These are phyloP conservation scores for Xanthorhoe designata DNA, from an alignment of 2,888 invertebrate species.

Conservation along the genomic window DNA sequence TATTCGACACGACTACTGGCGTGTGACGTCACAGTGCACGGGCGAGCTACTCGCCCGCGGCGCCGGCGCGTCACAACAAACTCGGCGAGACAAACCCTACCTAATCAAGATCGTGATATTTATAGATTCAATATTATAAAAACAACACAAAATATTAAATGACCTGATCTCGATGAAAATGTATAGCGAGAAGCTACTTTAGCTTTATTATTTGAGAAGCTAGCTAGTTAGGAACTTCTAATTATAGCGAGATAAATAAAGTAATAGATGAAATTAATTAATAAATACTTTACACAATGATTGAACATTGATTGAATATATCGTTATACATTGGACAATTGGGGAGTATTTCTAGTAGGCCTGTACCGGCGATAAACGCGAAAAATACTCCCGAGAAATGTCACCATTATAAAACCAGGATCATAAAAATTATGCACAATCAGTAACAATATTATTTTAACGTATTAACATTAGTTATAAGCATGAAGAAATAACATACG, in stretches of 20 bases:
- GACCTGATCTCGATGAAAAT: constrained; percentile 60
- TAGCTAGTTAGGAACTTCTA: constrained; percentile 85
- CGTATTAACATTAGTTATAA: constrained; percentile 70
- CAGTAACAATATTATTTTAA: constrained; percentile 72
- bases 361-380: constrained; percentile 49
- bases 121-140: constrained; percentile 58
- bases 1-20: constrained; percentile 48
- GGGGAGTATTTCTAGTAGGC: constrained; percentile 75
- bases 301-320: constrained; percentile 66
- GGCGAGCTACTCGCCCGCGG: too few species aligned
- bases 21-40: constrained; percentile 4
- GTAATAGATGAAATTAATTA: constrained; percentile 72
- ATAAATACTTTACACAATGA: constrained; percentile 81
- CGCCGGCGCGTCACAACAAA: too few species aligned
- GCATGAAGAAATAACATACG: constrained; percentile 59
- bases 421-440: constrained; percentile 77
- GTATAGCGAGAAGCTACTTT: constrained; percentile 64
- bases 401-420: constrained; percentile 66
- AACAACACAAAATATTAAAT: constrained; percentile 63
- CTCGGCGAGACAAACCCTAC: constrained; percentile 39
- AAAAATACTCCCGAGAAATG: constrained; percentile 78
- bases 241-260: constrained; percentile 81
- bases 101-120: constrained; percentile 64
- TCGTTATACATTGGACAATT: constrained; percentile 62
- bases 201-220: constrained; percentile 73